phyloP scores from a whole-genome alignment of 1,140 invertebrate species.

The Drosophila neocordata region DNA sequence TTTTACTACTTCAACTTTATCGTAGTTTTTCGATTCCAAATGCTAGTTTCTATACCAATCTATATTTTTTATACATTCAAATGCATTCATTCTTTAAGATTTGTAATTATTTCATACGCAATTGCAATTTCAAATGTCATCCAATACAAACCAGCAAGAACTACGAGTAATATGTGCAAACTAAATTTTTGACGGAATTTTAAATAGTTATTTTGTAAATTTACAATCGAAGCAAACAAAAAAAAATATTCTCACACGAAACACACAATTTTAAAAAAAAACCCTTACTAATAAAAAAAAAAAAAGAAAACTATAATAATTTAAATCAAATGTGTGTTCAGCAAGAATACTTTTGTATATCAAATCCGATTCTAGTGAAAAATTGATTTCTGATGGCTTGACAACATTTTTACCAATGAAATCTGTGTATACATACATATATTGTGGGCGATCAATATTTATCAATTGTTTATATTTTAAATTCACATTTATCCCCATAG shows the following conservation, averaged over 20 bases:
- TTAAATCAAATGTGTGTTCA: not conserved
- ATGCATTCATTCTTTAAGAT: slow-evolving; percentile 5
- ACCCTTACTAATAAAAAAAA: slow-evolving; percentile 53
- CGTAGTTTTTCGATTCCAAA: slow-evolving; percentile 34
- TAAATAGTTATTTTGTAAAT: slow-evolving; percentile 77
- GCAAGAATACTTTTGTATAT: not conserved
- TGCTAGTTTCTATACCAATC: slow-evolving; percentile 33
- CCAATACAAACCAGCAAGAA: slow-evolving; percentile 29
- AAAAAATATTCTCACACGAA: slow-evolving; percentile 37
- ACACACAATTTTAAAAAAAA: slow-evolving; percentile 49
- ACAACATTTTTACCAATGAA: not conserved
- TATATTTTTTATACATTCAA: slow-evolving; percentile 4
- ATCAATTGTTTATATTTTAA: not conserved
- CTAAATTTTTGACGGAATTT: slow-evolving; percentile 63
- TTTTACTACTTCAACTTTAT: slow-evolving; percentile 7
- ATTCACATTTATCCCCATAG: not conserved
- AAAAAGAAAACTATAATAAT: slow-evolving; percentile 11
- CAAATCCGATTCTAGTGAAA: not conserved
- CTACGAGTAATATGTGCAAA: slow-evolving; percentile 28
- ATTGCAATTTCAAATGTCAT: slow-evolving; percentile 16
- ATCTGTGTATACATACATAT: not conserved
- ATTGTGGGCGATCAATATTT: not conserved
- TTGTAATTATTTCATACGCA: slow-evolving; percentile 1
- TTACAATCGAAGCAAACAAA: slow-evolving; percentile 46
- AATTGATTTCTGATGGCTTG: not conserved